Base-by-base conservation (phyloP, 2,113 vertebrate genomes). In the Gobius niger region DNA sequence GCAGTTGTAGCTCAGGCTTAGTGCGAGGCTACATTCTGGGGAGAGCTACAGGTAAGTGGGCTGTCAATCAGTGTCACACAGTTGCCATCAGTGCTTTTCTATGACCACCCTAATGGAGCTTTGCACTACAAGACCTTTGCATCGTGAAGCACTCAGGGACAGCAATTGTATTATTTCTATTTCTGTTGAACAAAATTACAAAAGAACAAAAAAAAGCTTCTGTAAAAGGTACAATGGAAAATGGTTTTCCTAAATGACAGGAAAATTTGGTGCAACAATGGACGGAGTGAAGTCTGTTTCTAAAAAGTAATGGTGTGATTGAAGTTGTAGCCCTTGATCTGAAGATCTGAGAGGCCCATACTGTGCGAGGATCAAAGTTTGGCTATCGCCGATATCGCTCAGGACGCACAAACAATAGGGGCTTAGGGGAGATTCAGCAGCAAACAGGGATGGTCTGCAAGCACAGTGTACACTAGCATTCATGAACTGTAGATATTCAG, bases 341-440 rank as follows among this genome's bases (percentile, higher is more conserved):
- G 41, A 42, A 44, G 57, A 60, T 60, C 34, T n/a, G 40, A 60
- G 57, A 8, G 14, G 54, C 54, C 54, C 24, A 40, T 57, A 57
- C 54, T 40, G 12, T 57, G 14, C 54, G 24, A 8, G 54, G 54
- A 60, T 60, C 40, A 42, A 15, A 60, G 57, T 60, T n/a, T 60
- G 57, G 40, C 16, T 42, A 60, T 42, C 44, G 57, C 57, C 3
- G n/a, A 42, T 60, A 60, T n/a, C 42, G 57, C 57, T 40, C 54
- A 60, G 57, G 57, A n/a, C 41, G 12, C 57, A 60, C 57, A 60
- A 60, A 60, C 57, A 60, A 60, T 60, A 60, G 34, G 5, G 40
- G 57, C 15, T 60, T 60, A 60, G 57, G 40, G 8, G 57, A 16
- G 57, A 60, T 44, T 42, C 57, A 42, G 57, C 40, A 60, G 40